Base-by-base conservation (phyloP, 2,797 vertebrate species). In the Gallinago solitaria region DNA sequence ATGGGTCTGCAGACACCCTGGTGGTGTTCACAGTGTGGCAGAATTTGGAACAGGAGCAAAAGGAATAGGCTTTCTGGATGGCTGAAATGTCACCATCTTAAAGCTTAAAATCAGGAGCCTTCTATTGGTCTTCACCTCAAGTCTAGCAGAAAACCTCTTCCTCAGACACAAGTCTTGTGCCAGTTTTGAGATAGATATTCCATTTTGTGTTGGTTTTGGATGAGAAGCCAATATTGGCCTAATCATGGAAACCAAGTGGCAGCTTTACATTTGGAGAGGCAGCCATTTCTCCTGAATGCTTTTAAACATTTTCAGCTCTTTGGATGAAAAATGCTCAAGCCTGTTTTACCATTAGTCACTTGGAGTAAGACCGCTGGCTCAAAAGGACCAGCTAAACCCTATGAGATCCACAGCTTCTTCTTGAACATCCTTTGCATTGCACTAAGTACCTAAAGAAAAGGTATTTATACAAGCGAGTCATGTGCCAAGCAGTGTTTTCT, bases 161-260 rank as follows among this genome's bases (percentile, higher is more conserved):
- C 60, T 87, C 80, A 83, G 74, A 35, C 51, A 50, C 0, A 0
- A 56, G 7, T 74, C 75, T 35, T 18, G 24, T 61, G 90, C 77
- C 80, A 94, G 50, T 78, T 94, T 70, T 0, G 1, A 91, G 65
- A 67, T 2, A 93, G 75, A 33, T 74, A 95, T 89, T 91, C 83
- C 91, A 95, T 70, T 90, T 88, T 56, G 35, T 90, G 87, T 82
- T 95, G 45, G 25, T 74, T 96, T 96, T 93, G 83, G 87, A 84
- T 51, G 16, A 5, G 37, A 48, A 48, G 41, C 48, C 83, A 81
- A 13, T 48, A 8, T 48, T 8, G 10, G 71, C 48, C 81, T 75
- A 70, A 80, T 54, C 33, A 15, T 23, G 35, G 92, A 92, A 94
- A 92, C 11, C 6, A 50, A 84, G 25, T 15, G 39, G 48, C 70